A percentile compares a stretch with the other conserved stretches of the same genome.
These are phyloP conservation scores for Acipenser oxyrinchus DNA, from an alignment of 2,797 vertebrate species.

Conservation along the genomic window DNA sequence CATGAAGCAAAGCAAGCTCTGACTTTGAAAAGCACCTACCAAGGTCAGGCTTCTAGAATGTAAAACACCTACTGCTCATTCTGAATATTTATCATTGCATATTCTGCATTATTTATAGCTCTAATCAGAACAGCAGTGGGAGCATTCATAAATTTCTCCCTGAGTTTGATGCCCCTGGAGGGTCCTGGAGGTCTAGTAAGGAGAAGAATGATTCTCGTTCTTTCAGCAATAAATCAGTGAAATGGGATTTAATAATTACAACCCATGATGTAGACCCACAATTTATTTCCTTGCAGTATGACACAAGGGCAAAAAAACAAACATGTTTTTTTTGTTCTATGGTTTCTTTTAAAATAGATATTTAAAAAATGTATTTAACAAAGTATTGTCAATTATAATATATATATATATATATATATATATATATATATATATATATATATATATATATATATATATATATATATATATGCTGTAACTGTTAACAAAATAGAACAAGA, in stretches of 20 bases:
- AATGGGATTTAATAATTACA: constrained; percentile 32
- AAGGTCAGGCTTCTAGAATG: constrained; percentile 21
- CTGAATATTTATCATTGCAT: constrained; percentile 24
- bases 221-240: constrained; percentile 23
- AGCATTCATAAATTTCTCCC: constrained; percentile 20
- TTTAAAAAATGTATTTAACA: too few species aligned
- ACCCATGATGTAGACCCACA: constrained; percentile 12
- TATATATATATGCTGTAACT: too few species aligned
- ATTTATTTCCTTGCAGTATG: constrained; percentile 19
- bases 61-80: constrained; percentile 15
- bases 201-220: constrained; percentile 22
- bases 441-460: too few species aligned
- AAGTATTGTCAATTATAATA: too few species aligned
- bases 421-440: too few species aligned
- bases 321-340: constrained; percentile 1
- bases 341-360: too few species aligned
- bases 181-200: constrained; percentile 8
- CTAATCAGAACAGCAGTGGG: constrained; percentile 19
- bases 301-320: constrained; percentile 2
- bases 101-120: constrained; percentile 30
- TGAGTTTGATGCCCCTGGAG: neutral
- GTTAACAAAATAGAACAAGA: too few species aligned
- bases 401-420: too few species aligned
- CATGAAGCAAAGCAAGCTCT: constrained; percentile 7
- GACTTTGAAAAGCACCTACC: constrained; percentile 30